Evolutionary conservation across 2,113 vertebrate species (phyloP), one percentile per base, ranked within the genome.

Genomic region (Recurvirostra avosetta): DNA sequence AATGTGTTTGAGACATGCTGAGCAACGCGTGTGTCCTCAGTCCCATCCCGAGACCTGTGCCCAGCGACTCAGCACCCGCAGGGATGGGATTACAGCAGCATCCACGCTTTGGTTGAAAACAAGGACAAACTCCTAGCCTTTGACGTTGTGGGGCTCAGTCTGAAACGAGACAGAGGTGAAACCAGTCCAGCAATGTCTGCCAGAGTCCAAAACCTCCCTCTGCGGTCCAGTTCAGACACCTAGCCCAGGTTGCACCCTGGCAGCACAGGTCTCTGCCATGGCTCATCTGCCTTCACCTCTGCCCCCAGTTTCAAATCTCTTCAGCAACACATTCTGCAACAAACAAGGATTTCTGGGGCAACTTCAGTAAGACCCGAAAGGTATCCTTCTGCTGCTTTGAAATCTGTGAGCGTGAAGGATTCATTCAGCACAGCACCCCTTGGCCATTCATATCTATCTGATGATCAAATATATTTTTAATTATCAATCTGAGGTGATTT

Each of bases 401-500:
- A 94, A 76, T 49, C 27, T 36, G 74, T 76, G 34, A 92, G 25
- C 1, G 1, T 41, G 62, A 95, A 43, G 12, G 23, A 73, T 89
- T 93, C 86, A 78, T 94, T 94, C 83, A 96, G 43, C 56, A 32
- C 41, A 81, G 76, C 66, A 73, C 40, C 34, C 79, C 29, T 65
- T 75, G 52, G 88, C 79, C 77, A 75, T 71, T 95, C 89, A 53
- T 91, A 78, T 89, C 73, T 75, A 79, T 73, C 87, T 86, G 77
- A 86, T 79, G 58, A 95, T 79, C 91, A 95, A 94, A 92, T 90
- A 66, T 55, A 88, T 83, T 91, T 95, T 91, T 87, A 85, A 92
- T 96, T 92, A 95, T 95, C 81, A 92, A 89, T 82, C 71, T 16
- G 50, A 89, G 71, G 62, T 87, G 38, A 29, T 45, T 87, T 38